A percentile compares a stretch with the other conserved stretches of the same genome.
phyloP scores from a whole-genome alignment of 1,140 invertebrate species.

The Caenorhabditis latens region DNA sequence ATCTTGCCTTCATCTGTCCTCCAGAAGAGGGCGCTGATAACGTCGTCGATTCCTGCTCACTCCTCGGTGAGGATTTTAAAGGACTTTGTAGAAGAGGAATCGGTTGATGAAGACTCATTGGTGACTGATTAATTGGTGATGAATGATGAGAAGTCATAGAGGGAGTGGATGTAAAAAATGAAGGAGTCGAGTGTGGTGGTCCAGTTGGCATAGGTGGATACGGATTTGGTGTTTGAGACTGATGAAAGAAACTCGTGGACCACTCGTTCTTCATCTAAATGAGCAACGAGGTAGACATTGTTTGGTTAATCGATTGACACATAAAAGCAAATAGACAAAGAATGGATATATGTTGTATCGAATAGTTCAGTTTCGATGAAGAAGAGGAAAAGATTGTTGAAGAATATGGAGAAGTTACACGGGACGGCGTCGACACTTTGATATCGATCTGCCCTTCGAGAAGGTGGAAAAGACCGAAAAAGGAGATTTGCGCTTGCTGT shows the following conservation, averaged over 20 bases:
- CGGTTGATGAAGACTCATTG: constrained; percentile 36
- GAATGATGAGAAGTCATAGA: background rate
- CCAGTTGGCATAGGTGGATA: constrained; percentile 3
- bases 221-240: constrained; percentile 12
- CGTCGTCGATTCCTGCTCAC: constrained; percentile 7
- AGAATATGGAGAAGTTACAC: background rate
- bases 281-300: background rate
- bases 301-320: constrained; percentile 19
- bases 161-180: constrained; percentile 11
- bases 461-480: background rate
- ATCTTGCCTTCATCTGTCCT: constrained; percentile 19
- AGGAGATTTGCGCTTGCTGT: background rate
- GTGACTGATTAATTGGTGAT: constrained; percentile 15
- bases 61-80: constrained; percentile 7
- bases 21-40: background rate
- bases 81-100: constrained; percentile 22
- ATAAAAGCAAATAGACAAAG: background rate
- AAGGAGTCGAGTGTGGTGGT: background rate
- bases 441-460: constrained; percentile 16
- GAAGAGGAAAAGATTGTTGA: background rate
- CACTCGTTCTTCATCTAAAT: constrained; percentile 48
- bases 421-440: background rate
- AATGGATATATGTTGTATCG: background rate
- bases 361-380: background rate
- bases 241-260: constrained; percentile 44